Evolutionary conservation across 2,888 invertebrate species (phyloP).

Genomic region (Phrixothrix hirtus): DNA sequence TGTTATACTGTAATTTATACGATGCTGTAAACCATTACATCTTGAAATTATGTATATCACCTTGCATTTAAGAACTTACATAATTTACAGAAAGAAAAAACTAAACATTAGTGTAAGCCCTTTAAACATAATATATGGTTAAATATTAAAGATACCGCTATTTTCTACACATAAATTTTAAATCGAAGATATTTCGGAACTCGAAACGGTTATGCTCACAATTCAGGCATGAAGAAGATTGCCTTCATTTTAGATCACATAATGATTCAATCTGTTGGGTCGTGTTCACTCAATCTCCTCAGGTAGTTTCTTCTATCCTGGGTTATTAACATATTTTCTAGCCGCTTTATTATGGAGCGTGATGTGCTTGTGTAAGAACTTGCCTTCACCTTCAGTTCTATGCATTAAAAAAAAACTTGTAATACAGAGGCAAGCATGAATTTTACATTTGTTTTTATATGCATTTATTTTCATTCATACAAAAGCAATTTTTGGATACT

Average conservation of each 20-base stretch:
- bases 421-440: constrained; percentile 17
- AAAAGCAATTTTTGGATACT: no score
- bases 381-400: constrained; percentile 37
- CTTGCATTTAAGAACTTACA: no score
- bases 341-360: constrained; percentile 45
- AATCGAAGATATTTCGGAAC: constrained; percentile 16
- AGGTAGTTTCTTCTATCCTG: constrained; percentile 43
- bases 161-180: constrained; percentile 15
- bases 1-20: no score
- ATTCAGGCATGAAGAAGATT: constrained; percentile 22
- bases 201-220: constrained; percentile 13
- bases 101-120: constrained; percentile 4
- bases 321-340: constrained; percentile 48
- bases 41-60: no score
- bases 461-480: no score
- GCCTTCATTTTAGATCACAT: constrained; percentile 29
- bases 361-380: constrained; percentile 39
- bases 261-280: constrained; percentile 32
- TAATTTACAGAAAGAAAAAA: background rate
- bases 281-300: constrained; percentile 41
- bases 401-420: constrained; percentile 25
- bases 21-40: no score
- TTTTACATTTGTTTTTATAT: no score
- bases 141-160: constrained; percentile 9
- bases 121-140: constrained; percentile 12